Evolutionary conservation across 2,888 invertebrate species (phyloP), one percentile per base, ranked within the genome.

Genomic region (Drosophila setosimentum): DNA sequence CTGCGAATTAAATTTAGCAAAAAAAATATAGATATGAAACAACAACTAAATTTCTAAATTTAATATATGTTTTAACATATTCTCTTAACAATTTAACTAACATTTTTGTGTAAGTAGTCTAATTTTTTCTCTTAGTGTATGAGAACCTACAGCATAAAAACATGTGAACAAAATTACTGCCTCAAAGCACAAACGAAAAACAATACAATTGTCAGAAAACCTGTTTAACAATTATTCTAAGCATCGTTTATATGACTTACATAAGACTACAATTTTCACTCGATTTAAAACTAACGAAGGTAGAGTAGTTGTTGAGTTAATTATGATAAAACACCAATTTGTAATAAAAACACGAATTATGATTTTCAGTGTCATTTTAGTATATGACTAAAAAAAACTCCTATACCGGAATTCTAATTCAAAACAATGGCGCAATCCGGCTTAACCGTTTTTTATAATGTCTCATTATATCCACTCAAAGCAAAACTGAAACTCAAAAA

Each of bases 401-500:
- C n/a, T 8, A 29, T 21, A 21, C n/a, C 10, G n/a, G 29, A 40
- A 5, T 16, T 21, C 29, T 29, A 40, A 57, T 21, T 40, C 30
- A n/a, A 55, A 55, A 55, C 55, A 55, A 64, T 40, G 29, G 7
- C 55, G 8, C 5, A 64, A 64, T 45, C 67, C 54, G 45, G 48
- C 49, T 49, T 11, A 54, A 32, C 10, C 33, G 8, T 30, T 66
- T 40, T 6, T 6, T 1, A 7, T 30, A 21, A n/a, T 27, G 13
- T 73, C 73, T 83, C 13, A 10, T 21, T 16, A 1, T 5, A 10
- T 16, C 16, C 21, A 42, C 57, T 57, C 57, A 57, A 57, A 42
- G 32, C 81, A 86, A 73, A 83, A 35, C 73, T 51, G 53, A 49
- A 49, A 50, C 30, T 45, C 29, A 29, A 45, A 48, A n/a, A n/a